Evolutionary conservation across 2,113 vertebrate species (phyloP).

Genomic region (Heterochromis multidens): DNA sequence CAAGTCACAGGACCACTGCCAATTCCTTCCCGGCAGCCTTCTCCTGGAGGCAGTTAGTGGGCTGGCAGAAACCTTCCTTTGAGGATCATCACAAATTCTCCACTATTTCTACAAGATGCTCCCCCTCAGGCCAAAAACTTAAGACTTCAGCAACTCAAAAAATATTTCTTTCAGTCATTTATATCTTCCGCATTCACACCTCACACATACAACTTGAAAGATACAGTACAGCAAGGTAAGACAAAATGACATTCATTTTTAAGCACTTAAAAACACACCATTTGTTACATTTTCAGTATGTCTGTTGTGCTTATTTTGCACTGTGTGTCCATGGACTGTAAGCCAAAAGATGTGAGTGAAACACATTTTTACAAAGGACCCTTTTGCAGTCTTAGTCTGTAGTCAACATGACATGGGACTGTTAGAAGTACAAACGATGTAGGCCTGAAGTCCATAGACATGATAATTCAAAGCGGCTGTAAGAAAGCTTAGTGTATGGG

Average conservation of each 20-base stretch:
- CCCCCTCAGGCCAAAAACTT: constrained; percentile 40
- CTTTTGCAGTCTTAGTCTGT: not conserved
- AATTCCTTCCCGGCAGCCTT: constrained; percentile 36
- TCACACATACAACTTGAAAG: not conserved
- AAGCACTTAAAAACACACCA: not conserved
- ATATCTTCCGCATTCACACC: constrained; percentile 15
- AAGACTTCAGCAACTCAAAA: constrained; percentile 22
- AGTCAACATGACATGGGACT: not conserved
- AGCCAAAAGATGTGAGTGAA: not conserved
- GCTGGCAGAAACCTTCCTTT: constrained; percentile 55
- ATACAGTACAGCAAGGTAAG: not conserved
- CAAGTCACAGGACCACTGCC: constrained; percentile 36
- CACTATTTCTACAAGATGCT: constrained; percentile 31
- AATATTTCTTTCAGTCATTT: constrained; percentile 9
- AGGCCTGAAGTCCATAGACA: not conserved
- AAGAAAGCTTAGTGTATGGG: not conserved
- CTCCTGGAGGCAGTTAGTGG: constrained; percentile 59
- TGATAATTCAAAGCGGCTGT: not conserved
- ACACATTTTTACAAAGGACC: not conserved
- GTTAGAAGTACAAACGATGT: not conserved
- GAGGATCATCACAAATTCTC: constrained; percentile 52
- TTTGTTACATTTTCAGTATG: not conserved
- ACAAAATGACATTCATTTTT: not conserved
- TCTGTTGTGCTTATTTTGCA: not conserved
- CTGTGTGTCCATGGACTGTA: not conserved